phyloP scores from a whole-genome alignment of 2,888 invertebrate species.

The Cataglyphis cursor region DNA sequence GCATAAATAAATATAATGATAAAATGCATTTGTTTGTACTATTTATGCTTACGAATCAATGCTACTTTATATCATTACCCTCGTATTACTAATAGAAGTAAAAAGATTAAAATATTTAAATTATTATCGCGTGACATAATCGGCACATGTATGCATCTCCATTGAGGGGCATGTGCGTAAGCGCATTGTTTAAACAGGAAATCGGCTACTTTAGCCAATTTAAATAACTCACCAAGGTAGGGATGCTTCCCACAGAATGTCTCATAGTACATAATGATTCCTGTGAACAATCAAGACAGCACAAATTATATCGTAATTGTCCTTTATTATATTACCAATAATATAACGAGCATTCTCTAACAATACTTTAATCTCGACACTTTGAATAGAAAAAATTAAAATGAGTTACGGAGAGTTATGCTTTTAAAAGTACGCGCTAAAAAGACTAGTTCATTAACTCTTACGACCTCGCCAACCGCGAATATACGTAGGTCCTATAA shows the following conservation, averaged over 20 bases:
- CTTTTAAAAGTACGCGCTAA: not conserved
- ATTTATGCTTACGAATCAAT: not conserved
- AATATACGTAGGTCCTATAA: not conserved
- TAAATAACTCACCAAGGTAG: constrained; percentile 61
- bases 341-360: constrained; percentile 11
- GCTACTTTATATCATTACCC: not conserved
- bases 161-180: not conserved
- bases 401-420: not conserved
- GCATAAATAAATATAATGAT: not conserved
- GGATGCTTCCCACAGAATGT: not conserved
- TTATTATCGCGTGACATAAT: not conserved
- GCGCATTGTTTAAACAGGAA: constrained; percentile 63
- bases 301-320: not conserved
- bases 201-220: constrained; percentile 63
- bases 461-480: not conserved
- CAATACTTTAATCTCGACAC: constrained; percentile 2
- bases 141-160: not conserved
- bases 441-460: not conserved
- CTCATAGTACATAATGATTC: not conserved
- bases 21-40: not conserved
- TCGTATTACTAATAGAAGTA: not conserved
- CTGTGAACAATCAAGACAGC: not conserved
- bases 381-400: not conserved
- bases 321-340: constrained; percentile 9
- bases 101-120: constrained; percentile 12